Conservation (phyloP, 2,113 vertebrate genomes). For the Podilymbus podiceps region DNA sequence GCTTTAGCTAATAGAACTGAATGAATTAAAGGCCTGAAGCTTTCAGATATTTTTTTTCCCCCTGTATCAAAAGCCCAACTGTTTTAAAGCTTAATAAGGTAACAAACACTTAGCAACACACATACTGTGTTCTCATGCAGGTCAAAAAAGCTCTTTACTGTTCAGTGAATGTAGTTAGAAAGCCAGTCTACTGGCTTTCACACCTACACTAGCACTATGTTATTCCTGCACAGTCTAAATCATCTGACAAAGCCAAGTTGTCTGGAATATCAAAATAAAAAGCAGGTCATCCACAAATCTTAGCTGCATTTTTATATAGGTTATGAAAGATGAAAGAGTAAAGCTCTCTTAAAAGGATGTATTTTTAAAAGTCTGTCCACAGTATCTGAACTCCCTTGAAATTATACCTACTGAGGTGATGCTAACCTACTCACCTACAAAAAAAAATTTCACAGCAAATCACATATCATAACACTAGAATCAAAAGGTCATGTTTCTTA, state of each 20-base stretch:
- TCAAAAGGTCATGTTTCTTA: not conserved
- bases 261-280: not conserved
- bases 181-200: not conserved
- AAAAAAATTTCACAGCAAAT: not conserved
- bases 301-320: not conserved
- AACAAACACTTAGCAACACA: not conserved
- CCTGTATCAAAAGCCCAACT: not conserved
- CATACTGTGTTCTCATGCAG: not conserved
- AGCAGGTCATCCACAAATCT: not conserved
- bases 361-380: not conserved
- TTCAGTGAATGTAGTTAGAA: not conserved
- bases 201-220: not conserved
- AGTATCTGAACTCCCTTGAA: not conserved
- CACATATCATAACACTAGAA: not conserved
- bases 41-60: not conserved
- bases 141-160: not conserved
- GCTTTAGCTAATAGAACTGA: not conserved
- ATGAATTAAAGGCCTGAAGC: not conserved
- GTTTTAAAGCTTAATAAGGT: not conserved
- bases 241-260: not conserved
- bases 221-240: not conserved
- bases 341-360: not conserved
- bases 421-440: not conserved
- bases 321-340: not conserved
- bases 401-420: not conserved